These are phyloP conservation scores for Enteromius argenteus DNA, from an alignment of 2,797 vertebrate genomes.

Conservation along the genomic window DNA sequence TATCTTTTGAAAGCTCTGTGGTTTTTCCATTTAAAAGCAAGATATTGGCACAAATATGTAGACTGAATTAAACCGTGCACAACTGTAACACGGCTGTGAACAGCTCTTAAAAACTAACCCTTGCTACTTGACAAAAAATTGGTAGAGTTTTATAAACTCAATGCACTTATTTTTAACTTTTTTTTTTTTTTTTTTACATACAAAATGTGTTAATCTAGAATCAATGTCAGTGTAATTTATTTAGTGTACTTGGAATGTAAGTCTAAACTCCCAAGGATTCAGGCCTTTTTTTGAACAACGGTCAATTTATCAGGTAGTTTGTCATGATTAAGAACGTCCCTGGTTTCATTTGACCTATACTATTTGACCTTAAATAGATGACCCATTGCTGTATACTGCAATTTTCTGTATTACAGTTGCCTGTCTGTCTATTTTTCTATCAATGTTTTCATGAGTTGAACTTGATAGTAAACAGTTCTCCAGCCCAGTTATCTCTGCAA, in stretches of 20 bases:
- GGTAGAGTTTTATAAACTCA: conserved; percentile 13
- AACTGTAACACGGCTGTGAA: conserved; percentile 16
- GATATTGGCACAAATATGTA: conserved; percentile 2
- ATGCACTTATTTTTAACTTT: not conserved
- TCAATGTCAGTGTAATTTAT: not conserved
- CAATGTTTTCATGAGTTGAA: not conserved
- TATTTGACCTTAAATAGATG: not conserved
- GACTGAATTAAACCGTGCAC: not conserved
- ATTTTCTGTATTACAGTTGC: not conserved
- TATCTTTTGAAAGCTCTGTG: conserved; percentile 27
- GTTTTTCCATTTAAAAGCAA: conserved; percentile 18
- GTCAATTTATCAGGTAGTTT: not conserved
- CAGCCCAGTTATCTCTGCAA: conserved; percentile 5
- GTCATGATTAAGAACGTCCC: conserved; percentile 1
- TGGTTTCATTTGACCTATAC: not conserved
- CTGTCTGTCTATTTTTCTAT: not conserved
- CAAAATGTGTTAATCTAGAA: not conserved
- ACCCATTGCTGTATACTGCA: not conserved
- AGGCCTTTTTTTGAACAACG: not conserved
- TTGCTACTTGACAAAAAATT: not conserved
- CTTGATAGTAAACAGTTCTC: conserved; percentile 1
- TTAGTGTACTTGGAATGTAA: not conserved
- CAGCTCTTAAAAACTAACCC: conserved; percentile 22
- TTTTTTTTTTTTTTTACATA: not conserved
- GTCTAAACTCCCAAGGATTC: not conserved